Conservation (phyloP, 2,113 vertebrate genomes). For the Callionymus lyra region DNA sequence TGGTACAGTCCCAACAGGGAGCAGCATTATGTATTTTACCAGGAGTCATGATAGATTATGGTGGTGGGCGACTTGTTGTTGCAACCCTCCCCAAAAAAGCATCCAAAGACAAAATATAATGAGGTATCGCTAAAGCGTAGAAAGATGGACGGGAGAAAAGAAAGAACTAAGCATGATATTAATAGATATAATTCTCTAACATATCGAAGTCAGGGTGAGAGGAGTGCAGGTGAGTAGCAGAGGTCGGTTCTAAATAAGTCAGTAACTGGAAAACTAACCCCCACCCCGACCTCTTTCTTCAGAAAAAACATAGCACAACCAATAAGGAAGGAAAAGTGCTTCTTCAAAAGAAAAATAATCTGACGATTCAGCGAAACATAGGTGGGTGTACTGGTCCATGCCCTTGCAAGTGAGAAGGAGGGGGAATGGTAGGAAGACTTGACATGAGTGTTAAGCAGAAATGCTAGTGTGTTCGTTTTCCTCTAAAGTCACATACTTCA, state of each 20-base stretch:
- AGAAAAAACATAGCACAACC: constrained; percentile 34
- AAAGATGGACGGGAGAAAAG: constrained; percentile 34
- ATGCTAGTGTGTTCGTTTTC: constrained; percentile 27
- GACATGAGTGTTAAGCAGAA: constrained; percentile 15
- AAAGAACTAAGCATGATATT: constrained; percentile 57
- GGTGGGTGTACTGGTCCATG: constrained; percentile 6
- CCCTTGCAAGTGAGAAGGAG: constrained; percentile 6
- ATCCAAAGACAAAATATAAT: constrained; percentile 1
- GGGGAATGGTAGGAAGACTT: not conserved
- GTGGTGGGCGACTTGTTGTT: too few species aligned
- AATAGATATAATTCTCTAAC: constrained; percentile 61
- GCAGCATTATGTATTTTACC: too few species aligned
- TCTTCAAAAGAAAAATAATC: constrained; percentile 41
- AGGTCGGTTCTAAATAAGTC: constrained; percentile 26
- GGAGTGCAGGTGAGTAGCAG: constrained; percentile 50
- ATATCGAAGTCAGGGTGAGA: constrained; percentile 55
- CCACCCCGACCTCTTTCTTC: constrained; percentile 21
- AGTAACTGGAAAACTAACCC: constrained; percentile 2
- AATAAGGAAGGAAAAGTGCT: constrained; percentile 50
- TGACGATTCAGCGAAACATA: constrained; percentile 32
- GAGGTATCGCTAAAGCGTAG: constrained; percentile 24
- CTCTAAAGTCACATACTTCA: constrained; percentile 24
- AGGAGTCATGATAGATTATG: too few species aligned
- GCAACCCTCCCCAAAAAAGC: too few species aligned
- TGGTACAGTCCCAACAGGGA: too few species aligned